Evolutionary conservation across 2,113 vertebrate genomes (phyloP), one percentile per base, ranked within the genome.

Genomic region (Ranitomeya variabilis): DNA sequence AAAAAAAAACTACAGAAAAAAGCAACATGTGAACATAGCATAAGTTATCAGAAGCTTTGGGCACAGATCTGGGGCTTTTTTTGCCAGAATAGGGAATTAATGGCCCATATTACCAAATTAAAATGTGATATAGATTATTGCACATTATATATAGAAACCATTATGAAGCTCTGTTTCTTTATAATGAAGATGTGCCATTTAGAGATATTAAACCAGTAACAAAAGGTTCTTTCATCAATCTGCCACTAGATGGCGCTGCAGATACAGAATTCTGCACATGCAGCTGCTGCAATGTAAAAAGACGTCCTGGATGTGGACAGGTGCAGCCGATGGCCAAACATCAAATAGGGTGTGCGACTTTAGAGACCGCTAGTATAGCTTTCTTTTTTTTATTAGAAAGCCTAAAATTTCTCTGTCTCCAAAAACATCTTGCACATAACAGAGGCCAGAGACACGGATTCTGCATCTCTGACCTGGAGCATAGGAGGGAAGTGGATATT

Each of bases 161-260:
- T 73, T 37, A 73, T 16, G 26, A 7, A 9, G 16, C 10, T 9
- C 15, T 9, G 37, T 19, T 74, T 74, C 7, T 37, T 18, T 51
- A 1, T 12, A 13, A 73, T 73, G 9, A 78, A 54, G 76, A 14
- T 23, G 10, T 45, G 71, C 7, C 4, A 45, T 12, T 21, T 10
- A 14, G 7, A 52, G 18, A 0, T 52, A 77, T 52, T 10, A 74
- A 45, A 26, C 18, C 19, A 64, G 62, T 12, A 15, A 57, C 8
- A 2, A 9, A 57, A 57, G 12, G 12, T 13, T 57, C 8, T 12
- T 73, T 31, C 66, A 23, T 8, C 18, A 31, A 71, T 9, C 54
- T 7, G 21, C 3, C 83, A 73, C 67, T 76, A 73, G 67, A 60
- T 85, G 69, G 67, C 55, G 64, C 69, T 59, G 66, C 45, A 69